phyloP scores from a whole-genome alignment of 2,797 vertebrate species.

The Artibeus jamaicensis region DNA sequence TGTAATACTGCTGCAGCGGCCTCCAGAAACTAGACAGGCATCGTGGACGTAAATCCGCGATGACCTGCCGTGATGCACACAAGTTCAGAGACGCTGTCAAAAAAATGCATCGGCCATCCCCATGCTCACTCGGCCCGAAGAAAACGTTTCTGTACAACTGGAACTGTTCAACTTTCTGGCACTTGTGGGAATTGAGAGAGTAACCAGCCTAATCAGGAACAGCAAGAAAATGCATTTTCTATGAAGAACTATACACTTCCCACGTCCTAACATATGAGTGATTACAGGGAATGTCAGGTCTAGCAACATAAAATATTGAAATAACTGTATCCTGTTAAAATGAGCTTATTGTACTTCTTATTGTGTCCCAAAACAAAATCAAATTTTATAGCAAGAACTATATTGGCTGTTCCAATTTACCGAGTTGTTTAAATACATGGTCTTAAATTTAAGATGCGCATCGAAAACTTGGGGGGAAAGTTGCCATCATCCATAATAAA shows the following conservation, averaged over 20 bases:
- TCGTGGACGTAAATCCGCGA: background rate
- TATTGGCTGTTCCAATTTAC: constrained; percentile 30
- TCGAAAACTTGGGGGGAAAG: background rate
- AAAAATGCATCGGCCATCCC: background rate
- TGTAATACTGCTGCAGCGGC: background rate
- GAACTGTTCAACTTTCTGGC: background rate
- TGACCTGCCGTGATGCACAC: background rate
- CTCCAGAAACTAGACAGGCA: background rate
- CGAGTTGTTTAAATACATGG: constrained; percentile 24
- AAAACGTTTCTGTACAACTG: background rate
- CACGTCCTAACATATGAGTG: background rate
- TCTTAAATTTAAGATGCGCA: constrained; percentile 37
- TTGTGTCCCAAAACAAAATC: constrained; percentile 36
- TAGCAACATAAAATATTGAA: constrained; percentile 13
- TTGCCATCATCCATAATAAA: background rate
- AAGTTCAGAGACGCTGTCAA: background rate
- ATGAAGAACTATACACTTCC: background rate
- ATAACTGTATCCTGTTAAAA: constrained; percentile 9
- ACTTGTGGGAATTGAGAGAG: background rate
- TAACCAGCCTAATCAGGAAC: background rate
- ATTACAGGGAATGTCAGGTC: background rate
- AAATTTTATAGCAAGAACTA: constrained; percentile 42
- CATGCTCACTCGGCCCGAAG: background rate
- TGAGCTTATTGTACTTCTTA: constrained; percentile 12
- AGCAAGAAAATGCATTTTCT: background rate